Evolutionary conservation across 2,113 vertebrate species (phyloP).

Genomic region (Montifringilla adamsi): DNA sequence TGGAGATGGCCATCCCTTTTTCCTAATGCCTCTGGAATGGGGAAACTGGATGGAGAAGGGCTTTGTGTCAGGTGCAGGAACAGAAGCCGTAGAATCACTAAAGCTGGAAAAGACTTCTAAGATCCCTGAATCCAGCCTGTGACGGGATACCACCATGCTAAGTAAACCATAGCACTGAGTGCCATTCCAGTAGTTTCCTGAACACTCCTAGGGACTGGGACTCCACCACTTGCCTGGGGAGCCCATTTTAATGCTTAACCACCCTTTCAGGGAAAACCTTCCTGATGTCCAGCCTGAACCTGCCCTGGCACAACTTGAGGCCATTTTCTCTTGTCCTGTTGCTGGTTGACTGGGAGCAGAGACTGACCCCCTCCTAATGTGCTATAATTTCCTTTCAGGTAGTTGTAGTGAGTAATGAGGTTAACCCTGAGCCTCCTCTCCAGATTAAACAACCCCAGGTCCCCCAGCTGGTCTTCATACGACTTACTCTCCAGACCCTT

Average conservation of each 20-base stretch:
- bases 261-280: background rate
- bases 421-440: background rate
- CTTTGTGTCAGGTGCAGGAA: background rate
- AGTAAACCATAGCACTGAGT: background rate
- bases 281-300: background rate
- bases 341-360: background rate
- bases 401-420: background rate
- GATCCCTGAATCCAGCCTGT: background rate
- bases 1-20: background rate
- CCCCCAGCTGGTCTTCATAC: background rate
- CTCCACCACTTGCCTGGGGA: background rate
- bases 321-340: background rate
- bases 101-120: background rate
- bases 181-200: background rate
- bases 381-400: background rate
- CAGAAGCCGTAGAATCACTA: accelerated
- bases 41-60: background rate
- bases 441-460: background rate
- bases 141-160: background rate
- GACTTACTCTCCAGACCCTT: background rate
- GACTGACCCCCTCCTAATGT: accelerated
- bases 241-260: background rate
- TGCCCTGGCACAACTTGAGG: background rate
- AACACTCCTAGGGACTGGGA: background rate
- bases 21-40: background rate